Base-by-base conservation (phyloP, 2,797 vertebrate genomes). In the Pseudomugil gertrudae region DNA sequence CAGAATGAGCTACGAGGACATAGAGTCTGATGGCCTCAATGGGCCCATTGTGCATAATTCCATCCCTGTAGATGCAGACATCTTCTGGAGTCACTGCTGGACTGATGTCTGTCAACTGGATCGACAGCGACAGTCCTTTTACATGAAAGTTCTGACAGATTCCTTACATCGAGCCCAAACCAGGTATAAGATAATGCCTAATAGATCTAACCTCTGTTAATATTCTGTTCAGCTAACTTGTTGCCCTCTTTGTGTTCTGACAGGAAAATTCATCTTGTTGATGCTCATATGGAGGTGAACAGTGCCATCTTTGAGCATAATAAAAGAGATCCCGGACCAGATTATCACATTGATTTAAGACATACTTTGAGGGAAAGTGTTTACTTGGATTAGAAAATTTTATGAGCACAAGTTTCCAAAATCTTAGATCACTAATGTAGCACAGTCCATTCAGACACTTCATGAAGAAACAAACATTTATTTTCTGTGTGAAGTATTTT, bases 71-170 rank as follows among this genome's bases (percentile, higher is more conserved):
- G 94, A 94, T 47, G 96, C 96, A 10, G 97, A 99, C 55, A 62
- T 98, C 66, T 93, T 98, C 75, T 98, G 96, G 96, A 98, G 97
- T 88, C 92, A 96, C 62, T 96, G 95, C 84, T 94, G 81, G 73
- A 94, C 94, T 0, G 79, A 92, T 9, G 94, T 87, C 27, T 43
- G 71, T 33, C 77, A 90, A 11, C 83, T 97, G 58, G 84, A 92
- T 73, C 70, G 35, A 19, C 33, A 60, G 7, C 21, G 81, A 4
- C 69, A 62, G 0, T 98, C 96, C 0, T 36, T 91, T 27, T 99
- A 98, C 73, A 91, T 98, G 43, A 86, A 54, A 57, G 84, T 84
- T 52, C 89, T 99, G 71, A 83, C 88, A 26, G 90, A 93, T 8
- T 81, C 92, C 29, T 86, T 98, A n/a, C 0, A 26, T 9, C 89